Conservation (phyloP, 2,797 vertebrate genomes). For the Peromyscus attwateri region DNA sequence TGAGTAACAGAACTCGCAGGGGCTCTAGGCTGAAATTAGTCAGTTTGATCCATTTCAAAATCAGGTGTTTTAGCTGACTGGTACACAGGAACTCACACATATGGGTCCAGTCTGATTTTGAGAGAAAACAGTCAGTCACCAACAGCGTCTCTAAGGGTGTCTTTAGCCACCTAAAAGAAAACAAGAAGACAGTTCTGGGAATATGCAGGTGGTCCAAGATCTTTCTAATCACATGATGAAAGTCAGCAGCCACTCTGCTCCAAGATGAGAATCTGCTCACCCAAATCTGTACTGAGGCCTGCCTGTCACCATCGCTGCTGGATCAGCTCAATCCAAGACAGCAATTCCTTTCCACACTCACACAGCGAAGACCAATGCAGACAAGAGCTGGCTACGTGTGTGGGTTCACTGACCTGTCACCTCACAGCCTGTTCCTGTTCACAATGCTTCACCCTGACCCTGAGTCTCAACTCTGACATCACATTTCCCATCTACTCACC, state of each 20-base stretch:
- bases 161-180: neutral
- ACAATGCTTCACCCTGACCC: neutral
- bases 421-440: neutral
- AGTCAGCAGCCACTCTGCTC: too few relatives aligned
- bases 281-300: neutral
- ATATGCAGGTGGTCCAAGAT: neutral
- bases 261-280: neutral
- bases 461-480: neutral
- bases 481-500: neutral
- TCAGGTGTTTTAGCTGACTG: neutral
- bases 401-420: neutral
- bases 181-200: neutral
- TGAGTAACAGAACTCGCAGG: neutral
- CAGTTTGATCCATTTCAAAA: neutral
- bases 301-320: neutral
- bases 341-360: too few relatives aligned
- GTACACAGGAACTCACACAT: neutral
- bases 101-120: neutral
- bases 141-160: neutral
- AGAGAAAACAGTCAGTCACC: neutral
- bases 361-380: neutral
- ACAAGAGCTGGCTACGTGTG: neutral
- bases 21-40: neutral
- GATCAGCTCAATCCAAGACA: neutral
- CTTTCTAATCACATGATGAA: neutral